Evolutionary conservation across 2,888 invertebrate genomes (phyloP), one percentile per base, ranked within the genome.

Genomic region (Dicyrtoma fusca): DNA sequence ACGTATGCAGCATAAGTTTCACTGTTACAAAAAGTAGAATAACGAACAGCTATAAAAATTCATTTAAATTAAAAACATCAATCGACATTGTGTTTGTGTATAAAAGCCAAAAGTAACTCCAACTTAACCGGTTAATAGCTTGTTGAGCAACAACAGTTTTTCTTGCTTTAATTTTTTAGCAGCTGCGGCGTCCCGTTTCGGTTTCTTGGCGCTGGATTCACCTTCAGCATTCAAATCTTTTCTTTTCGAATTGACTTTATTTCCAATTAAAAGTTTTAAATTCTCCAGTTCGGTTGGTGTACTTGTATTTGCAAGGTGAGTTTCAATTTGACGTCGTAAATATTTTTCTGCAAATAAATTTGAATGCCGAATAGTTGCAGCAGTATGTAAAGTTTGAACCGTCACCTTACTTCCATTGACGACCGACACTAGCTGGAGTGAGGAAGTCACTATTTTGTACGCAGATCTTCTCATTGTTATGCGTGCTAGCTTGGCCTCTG

Each of bases 401-500:
- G 42, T 51, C 2, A 53, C 47, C 26, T 65, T 64, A 10, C 55
- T 34, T 11, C 71, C 71, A 17, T 64, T 65, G 4, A 71, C 21
- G 8, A 71, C 57, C 1, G 55, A 65, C 4, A 71, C 44, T 2
- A 71, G 21, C 45, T 71, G 71, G 1, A 71, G 21, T 21, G 71
- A 64, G 1, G 71, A 71, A 1, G 42, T 57, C 1, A 71, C 65
- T 23, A 71, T 65, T 65, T 57, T 71, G 47, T 71, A 71, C 17
- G 71, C 64, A 14, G 71, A 71, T 25, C 71, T 71, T 57, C 64
- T 19, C 71, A 71, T 71, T 10, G 71, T 64, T 3, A 71, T 53
- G n/a, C 71, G 64, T 6, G 71, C 71, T 13, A 71, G n/a, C 25
- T 26, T 42, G n/a, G 71, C 55, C 1, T 71, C 71, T 11, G 71